Percentiles rank a stretch among this genome's conserved stretches.
Conservation (phyloP, 1,140 invertebrate species). For the Saccostrea cuccullata region DNA sequence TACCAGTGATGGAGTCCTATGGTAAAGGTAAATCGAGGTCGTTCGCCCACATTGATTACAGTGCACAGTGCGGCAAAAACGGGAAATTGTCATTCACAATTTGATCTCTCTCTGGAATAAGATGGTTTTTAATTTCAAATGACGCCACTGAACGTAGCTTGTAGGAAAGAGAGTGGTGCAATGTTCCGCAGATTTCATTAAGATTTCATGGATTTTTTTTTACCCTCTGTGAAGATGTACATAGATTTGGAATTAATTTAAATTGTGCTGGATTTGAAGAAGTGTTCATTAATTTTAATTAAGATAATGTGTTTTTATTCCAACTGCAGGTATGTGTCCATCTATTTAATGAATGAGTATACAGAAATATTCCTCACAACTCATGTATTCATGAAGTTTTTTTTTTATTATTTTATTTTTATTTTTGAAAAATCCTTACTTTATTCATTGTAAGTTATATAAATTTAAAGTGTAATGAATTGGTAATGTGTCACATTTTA, state of each 20-base stretch:
- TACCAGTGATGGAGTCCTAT: neutral
- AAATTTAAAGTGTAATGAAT: no score
- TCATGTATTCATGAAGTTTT: no score
- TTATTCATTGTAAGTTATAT: no score
- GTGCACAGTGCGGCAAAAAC: neutral
- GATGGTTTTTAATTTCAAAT: neutral
- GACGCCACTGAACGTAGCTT: neutral
- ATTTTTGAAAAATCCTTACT: no score
- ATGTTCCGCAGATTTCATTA: neutral
- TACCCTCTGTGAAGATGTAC: neutral
- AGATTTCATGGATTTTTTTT: neutral
- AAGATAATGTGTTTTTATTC: conserved; percentile 12
- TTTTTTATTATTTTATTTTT: no score
- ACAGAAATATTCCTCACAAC: no score
- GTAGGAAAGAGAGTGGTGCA: neutral
- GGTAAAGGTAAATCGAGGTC: neutral
- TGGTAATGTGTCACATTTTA: no score
- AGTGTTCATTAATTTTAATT: neutral
- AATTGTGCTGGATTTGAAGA: neutral
- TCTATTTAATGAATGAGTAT: neutral
- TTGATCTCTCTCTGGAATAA: conserved; percentile 22
- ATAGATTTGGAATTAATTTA: neutral
- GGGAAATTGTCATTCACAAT: conserved; percentile 24
- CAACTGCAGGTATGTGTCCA: conserved; percentile 7
- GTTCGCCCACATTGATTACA: neutral